Base-by-base conservation (phyloP, 2,888 invertebrate species). In the Ligdia adustata region DNA sequence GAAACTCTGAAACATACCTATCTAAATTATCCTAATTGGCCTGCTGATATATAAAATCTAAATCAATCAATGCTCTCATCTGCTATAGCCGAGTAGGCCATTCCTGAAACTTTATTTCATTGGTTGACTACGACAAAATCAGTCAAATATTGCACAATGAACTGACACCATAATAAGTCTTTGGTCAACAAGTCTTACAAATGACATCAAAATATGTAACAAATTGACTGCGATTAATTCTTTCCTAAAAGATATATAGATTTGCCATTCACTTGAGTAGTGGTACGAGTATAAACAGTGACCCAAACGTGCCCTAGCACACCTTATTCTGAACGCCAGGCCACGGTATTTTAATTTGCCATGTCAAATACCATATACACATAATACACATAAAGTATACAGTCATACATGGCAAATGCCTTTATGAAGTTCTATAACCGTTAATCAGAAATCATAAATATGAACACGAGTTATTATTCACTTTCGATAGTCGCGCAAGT, bases 201-300 rank as follows among this genome's bases (percentile, higher is more conserved):
- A 31, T 33, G 54, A 54, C 55, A 57, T 54, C 48, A 45, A 57
- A 61, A 52, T 56, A 45, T 57, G 56, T 55, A 56, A 53, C 56
- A 57, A 55, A 47, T 15, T 40, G 46, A 51, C 58, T 9, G 9
- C 39, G 29, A 57, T 59, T 63, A 62, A 65, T 62, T 53, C 53
- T n/a, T n/a, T n/a, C n/a, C n/a, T n/a, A n/a, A 34, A 50, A 43
- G 34, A 42, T 37, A 48, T 48, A 48, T 53, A 49, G 42, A 41
- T 52, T 57, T 47, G 44, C 54, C 52, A 31, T 53, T 53, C 46
- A 51, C 51, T 22, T 3, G 6, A n/a, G 22, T 22, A n/a, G 3
- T 6, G 35, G 20, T 15, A 34, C 24, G 13, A 9, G 5, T 14
- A 20, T 31, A 28, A 37, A 44, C 16, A 45, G 38, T 52, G 43